Conservation (phyloP, 2,888 invertebrate species). For the Oligia fasciuncula region DNA sequence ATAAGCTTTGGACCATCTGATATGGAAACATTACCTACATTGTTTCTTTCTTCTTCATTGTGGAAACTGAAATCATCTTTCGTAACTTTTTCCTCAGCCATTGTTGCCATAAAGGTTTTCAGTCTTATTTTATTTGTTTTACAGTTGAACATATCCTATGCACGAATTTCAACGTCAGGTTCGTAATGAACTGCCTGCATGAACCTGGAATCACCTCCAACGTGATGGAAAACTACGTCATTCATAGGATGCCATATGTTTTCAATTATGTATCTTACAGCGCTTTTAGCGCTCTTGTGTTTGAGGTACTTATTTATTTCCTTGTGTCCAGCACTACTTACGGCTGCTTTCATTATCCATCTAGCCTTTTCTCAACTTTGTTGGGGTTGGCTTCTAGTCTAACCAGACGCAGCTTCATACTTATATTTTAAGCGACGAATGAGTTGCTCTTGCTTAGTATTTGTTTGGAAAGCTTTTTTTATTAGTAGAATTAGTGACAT, state of each 20-base stretch:
- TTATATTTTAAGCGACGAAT: neutral
- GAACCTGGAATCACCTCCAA: constrained; percentile 42
- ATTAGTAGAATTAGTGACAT: neutral
- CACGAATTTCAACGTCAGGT: constrained; percentile 62
- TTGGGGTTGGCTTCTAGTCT: neutral
- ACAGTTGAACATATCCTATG: constrained; percentile 73
- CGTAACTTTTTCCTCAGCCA: neutral
- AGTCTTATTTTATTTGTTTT: constrained; percentile 38
- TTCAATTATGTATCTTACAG: constrained; percentile 61
- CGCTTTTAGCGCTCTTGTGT: constrained; percentile 46
- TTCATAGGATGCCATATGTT: constrained; percentile 55
- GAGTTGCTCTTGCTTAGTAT: neutral
- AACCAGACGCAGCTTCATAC: neutral
- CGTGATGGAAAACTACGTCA: constrained; percentile 62
- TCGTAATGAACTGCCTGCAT: constrained; percentile 65
- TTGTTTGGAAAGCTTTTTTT: neutral
- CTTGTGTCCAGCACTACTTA: neutral
- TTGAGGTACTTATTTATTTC: constrained; percentile 61
- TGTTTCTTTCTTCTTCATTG: neutral
- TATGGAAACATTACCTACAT: too few species aligned
- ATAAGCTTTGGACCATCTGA: neutral
- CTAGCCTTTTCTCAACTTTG: accelerated
- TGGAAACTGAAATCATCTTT: neutral
- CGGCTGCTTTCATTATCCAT: neutral
- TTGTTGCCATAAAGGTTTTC: neutral